Percentiles rank a stretch among this genome's conserved stretches.
These are phyloP conservation scores for Halichondria panicea DNA, from an alignment of 37 sponge, comb jelly and placozoan genomes.

Conservation along the genomic window DNA sequence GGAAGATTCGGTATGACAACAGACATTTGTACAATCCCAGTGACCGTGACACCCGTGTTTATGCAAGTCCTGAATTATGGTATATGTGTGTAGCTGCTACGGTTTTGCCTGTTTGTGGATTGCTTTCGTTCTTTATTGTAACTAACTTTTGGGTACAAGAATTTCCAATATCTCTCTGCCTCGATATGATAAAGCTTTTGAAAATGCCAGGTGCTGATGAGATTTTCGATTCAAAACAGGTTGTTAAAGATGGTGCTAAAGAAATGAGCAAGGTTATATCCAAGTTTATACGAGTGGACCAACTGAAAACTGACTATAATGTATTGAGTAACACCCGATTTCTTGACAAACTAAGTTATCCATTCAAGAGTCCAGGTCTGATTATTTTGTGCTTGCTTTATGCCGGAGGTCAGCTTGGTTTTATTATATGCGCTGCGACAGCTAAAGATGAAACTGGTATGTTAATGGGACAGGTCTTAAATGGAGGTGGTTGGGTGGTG, in stretches of 20 bases:
- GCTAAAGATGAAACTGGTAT: neutral
- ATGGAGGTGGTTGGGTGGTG: neutral
- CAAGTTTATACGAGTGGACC: neutral
- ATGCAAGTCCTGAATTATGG: constrained; percentile 3
- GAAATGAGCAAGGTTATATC: neutral
- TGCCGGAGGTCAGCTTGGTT: constrained; percentile 1
- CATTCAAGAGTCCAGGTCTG: neutral
- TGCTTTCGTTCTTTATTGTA: neutral
- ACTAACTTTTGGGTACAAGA: constrained; percentile 22
- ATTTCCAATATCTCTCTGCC: neutral
- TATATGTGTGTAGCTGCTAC: constrained; percentile 14
- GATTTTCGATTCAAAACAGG: neutral
- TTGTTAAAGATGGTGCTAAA: neutral
- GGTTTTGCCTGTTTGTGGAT: neutral
- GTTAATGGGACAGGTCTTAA: neutral
- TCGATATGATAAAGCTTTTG: neutral
- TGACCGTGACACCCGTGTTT: neutral
- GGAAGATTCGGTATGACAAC: neutral
- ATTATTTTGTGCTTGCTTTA: neutral
- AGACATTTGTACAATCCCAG: neutral
- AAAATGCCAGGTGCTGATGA: constrained; percentile 1
- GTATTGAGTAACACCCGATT: neutral
- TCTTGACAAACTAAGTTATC: neutral
- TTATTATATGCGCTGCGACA: neutral
- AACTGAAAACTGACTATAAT: neutral